phyloP scores from a whole-genome alignment of 2,888 invertebrate genomes.

The Watsonalla cultraria region DNA sequence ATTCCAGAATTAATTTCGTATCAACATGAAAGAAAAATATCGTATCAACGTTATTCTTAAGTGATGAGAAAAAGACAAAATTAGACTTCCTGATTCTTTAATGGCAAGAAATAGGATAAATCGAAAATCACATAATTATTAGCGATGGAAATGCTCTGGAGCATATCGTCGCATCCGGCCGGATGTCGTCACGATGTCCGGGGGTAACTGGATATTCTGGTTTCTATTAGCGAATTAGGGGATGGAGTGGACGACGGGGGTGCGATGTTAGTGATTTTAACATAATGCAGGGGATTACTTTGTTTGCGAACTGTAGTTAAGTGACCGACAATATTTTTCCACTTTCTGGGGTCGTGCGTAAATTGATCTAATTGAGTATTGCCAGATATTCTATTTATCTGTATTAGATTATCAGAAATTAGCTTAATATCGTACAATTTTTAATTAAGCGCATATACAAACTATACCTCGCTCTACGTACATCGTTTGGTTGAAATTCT shows the following conservation, averaged over 20 bases:
- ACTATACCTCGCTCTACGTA: too few relatives aligned
- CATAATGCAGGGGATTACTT: constrained; percentile 29
- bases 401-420: too few relatives aligned
- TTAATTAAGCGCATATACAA: too few relatives aligned
- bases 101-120: background rate
- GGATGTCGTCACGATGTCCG: constrained; percentile 63
- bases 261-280: constrained; percentile 43
- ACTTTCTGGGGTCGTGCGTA: background rate
- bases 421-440: too few relatives aligned
- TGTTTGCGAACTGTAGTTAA: constrained; percentile 4
- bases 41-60: too few relatives aligned
- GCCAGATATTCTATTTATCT: background rate
- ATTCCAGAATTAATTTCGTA: too few relatives aligned
- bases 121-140: constrained; percentile 13
- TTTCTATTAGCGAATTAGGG: constrained; percentile 76
- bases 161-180: constrained; percentile 38
- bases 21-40: too few relatives aligned
- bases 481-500: too few relatives aligned
- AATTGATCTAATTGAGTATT: background rate
- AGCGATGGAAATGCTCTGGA: constrained; percentile 25
- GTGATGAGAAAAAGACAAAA: too few relatives aligned
- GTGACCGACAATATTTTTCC: background rate
- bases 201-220: constrained; percentile 64
- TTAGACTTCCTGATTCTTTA: too few relatives aligned
- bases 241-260: constrained; percentile 33